Base-by-base conservation (phyloP, 2,113 vertebrate species). In the Fregata magnificens region DNA sequence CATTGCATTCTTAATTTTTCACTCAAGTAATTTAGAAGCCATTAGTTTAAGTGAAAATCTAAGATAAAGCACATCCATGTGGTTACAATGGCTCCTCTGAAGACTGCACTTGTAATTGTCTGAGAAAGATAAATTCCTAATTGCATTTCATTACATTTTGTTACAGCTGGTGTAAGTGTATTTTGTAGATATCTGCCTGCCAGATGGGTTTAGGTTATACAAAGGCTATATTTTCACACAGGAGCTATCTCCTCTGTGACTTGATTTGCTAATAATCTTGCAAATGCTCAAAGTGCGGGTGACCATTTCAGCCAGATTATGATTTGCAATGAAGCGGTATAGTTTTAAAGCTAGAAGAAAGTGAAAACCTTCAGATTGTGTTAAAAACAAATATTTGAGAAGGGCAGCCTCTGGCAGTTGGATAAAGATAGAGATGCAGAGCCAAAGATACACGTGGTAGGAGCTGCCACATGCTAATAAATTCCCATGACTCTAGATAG, bases 21-120 rank as follows among this genome's bases (percentile, higher is more conserved):
- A 96, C 97, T 98, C 88, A 95, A 95, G 96, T 97, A 62, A 97
- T 97, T 97, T 93, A 98, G 98, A 93, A 97, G 79, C 90, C 90
- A 93, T 98, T 96, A 97, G 95, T 96, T 95, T 95, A 97, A 97
- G 96, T 97, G 96, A 90, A 89, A 93, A 82, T 94, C 90, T 77
- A 89, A 97, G 96, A 74, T 92, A 89, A 95, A 97, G 94, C 92
- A 85, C 73, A 94, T 89, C 86, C 85, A 90, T 67, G 78, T 85
- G 94, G 77, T 92, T 97, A 71, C 86, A 91, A 80, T 80, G 71
- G 77, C 91, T 97, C 82, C 94, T 96, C 96, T 92, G 90, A 95
- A 97, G 96, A 95, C 92, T 96, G 94, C 72, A 87, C 95, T 96
- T 84, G 73, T 86, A 95, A 95, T 88, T 95, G 95, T 90, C 97